Evolutionary conservation across 2,888 invertebrate genomes (phyloP).

Genomic region (Tiliacea citrago): DNA sequence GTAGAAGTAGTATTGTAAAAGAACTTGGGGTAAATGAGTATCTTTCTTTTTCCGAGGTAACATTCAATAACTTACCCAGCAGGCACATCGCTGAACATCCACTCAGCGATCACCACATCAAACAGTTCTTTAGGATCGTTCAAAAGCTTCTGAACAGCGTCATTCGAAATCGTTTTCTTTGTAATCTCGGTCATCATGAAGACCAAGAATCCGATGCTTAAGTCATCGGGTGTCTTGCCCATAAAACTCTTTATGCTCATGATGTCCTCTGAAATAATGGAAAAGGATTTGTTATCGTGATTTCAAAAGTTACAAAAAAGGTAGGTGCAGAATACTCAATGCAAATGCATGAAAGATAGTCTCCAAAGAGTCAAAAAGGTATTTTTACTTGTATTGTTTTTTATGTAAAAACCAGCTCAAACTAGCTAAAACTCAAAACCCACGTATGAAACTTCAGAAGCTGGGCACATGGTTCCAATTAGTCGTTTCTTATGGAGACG

Average conservation of each 20-base stretch:
- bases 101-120: constrained; percentile 75
- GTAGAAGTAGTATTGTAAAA: neutral
- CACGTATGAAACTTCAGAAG: too few relatives aligned
- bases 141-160: constrained; percentile 67
- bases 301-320: neutral
- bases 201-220: neutral
- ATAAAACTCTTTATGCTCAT: constrained; percentile 33
- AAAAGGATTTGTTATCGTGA: neutral
- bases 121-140: constrained; percentile 71
- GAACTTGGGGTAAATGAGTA: neutral
- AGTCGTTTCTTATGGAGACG: too few relatives aligned
- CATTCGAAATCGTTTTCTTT: constrained; percentile 56
- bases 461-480: too few relatives aligned
- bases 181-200: constrained; percentile 49
- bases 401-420: neutral
- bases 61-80: constrained; percentile 65
- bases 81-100: constrained; percentile 73
- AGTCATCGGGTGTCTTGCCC: constrained; percentile 1
- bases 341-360: neutral
- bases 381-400: too few relatives aligned
- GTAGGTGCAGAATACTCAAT: neutral
- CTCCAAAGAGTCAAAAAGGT: too few relatives aligned
- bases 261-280: constrained; percentile 33
- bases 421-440: neutral
- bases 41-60: neutral